Percentiles rank a stretch among this genome's conserved stretches.
Evolutionary conservation across 2,888 invertebrate species (phyloP).

Genomic region (Mythimna lalbum): DNA sequence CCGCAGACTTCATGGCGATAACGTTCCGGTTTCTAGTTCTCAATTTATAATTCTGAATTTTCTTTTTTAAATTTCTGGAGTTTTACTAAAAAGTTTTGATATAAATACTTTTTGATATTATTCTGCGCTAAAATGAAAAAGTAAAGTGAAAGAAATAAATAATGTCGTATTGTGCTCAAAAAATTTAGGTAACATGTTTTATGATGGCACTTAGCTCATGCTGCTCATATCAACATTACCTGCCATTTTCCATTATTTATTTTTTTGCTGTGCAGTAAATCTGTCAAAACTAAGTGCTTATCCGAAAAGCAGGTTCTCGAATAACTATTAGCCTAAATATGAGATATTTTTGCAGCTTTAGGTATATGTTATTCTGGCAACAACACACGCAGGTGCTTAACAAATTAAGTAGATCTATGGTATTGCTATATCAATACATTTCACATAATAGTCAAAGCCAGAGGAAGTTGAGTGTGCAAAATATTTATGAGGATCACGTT

Average conservation of each 20-base stretch:
- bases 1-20: constrained; percentile 34
- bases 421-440: not conserved
- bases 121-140: constrained; percentile 2
- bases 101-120: constrained; percentile 3
- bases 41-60: constrained; percentile 9
- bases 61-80: constrained; percentile 10
- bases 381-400: constrained; percentile 10
- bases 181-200: constrained; percentile 40
- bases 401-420: constrained; percentile 15
- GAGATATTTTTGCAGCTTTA: constrained; percentile 4
- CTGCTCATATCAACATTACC: not conserved
- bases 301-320: constrained; percentile 12
- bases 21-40: constrained; percentile 37
- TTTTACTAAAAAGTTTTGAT: not conserved
- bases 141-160: constrained; percentile 21
- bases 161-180: constrained; percentile 32
- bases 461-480: no score
- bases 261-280: constrained; percentile 24
- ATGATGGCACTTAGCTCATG: constrained; percentile 49
- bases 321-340: constrained; percentile 21
- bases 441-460: no score
- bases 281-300: constrained; percentile 37
- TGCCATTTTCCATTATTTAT: not conserved
- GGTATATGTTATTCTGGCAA: constrained; percentile 15
- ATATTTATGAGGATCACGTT: no score